Base-by-base conservation (phyloP, 2,888 invertebrate species). In the Hemistola chrysoprasaria region DNA sequence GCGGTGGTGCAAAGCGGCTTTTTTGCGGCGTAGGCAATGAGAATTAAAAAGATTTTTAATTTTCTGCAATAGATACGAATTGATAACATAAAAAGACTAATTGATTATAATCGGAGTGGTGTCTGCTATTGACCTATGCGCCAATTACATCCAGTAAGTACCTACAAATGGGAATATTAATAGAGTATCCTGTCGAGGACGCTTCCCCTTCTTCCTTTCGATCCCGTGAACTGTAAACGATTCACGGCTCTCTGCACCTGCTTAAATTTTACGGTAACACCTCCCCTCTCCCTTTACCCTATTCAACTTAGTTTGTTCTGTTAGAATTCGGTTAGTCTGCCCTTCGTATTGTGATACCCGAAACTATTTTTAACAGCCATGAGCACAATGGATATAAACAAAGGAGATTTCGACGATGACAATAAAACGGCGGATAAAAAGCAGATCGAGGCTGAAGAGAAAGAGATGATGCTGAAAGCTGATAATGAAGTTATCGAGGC, bases 401-500 rank as follows among this genome's bases (percentile, higher is more conserved):
- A 84, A 61, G 54, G 70, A 23, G 85, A 83, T 20, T 74, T 65
- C 53, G 85, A 82, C 24, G 79, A 78, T 28, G 82, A 82, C 22
- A 79, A 64, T 50, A 83, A 82, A 64, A 75, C 84, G n/a, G 62
- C 92, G 37, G 94, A 94, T 67, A 92, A 92, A 71, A 90, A 91
- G 65, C 91, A 92, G 66, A 92, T 93, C 45, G 92, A 92, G 67
- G 90, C 90, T 32, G 93, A 93, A 62, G 92, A 93, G 59, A 87
- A 91, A 50, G 92, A 92, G 71, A 83, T 82, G 6, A 88, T 88
- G 88, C 50, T 88, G 62, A 93, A 93, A 71, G 89, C 86, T 22
- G 93, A 92, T 58, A 92, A 91, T 36, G 75, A 72, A 20, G 69
- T 65, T 11, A 54, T 62, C 56, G 92, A 91, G 62, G 86, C 89